Base-by-base conservation (phyloP, 2,797 vertebrate genomes). In the Smutsia temminckii region DNA sequence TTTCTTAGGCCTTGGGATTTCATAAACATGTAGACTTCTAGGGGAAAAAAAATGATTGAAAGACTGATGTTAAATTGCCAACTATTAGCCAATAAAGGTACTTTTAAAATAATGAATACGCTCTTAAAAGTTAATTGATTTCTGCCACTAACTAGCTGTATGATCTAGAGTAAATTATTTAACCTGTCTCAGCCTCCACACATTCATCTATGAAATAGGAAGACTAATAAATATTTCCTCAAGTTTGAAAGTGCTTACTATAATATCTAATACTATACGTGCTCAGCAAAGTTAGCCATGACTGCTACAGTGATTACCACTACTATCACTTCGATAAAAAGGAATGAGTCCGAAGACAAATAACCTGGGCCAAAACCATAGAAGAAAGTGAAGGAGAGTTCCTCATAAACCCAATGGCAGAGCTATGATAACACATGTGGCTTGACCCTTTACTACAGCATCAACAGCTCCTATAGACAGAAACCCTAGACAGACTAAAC, bases 121-220 rank as follows among this genome's bases (percentile, higher is more conserved):
- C 23, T 86, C 93, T 85, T 84, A 18, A 96, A 86, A 72, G 29
- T 74, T 55, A 66, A 79, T 25, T 80, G 46, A 61, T 68, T 78
- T 85, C 79, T 74, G 32, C 23, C 53, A 55, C 53, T 66, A 42
- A 34, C 37, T 37, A 21, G 4, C 13, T 57, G 40, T 49, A 57
- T 40, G 80, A 71, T 25, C 13, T 42, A 49, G 13, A 75, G 40
- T 42, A 34, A 92, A 75, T 87, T 61, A 81, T 7, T 25, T 68
- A 57, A 79, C 11, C 16, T 79, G 6, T 14, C 29, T 90, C 51
- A 88, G 37, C 29, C 29, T 87, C 63, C 32, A 25, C 1, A 4
- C 1, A 66, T 68, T 74, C 29, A 74, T 51, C n/a, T 74, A 37
- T 37, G 79, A 79, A 71, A 27, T 42, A 42, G 69, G 42, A 32